Base-by-base conservation (phyloP, 2,113 vertebrate species). In the Emberiza fucata region DNA sequence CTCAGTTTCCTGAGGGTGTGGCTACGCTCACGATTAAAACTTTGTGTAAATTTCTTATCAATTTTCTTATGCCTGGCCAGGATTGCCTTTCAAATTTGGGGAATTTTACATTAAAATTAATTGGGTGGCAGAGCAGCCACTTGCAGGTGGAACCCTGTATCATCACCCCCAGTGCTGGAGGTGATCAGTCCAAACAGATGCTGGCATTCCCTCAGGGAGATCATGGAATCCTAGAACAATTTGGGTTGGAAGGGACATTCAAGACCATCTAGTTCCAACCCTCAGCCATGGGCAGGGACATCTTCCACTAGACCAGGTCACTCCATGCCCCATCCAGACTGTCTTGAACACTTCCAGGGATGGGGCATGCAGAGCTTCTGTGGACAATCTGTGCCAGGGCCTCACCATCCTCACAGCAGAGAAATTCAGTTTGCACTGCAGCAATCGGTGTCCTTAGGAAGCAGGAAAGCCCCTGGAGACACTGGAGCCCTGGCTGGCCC, bases 121-220 rank as follows among this genome's bases (percentile, higher is more conserved):
- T 3, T 22, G 18, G 27, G 50, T 44, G 56, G 29, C 65, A 78
- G 56, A 88, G 37, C 45, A 73, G 29, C 27, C 37, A 12, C 23
- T 65, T 45, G 39, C 19, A 75, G 50, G 66, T 40, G 31, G 56
- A 65, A 40, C 3, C 7, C 21, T 4, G 8, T 21, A 5, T 16
- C 2, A 3, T 39, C 19, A 15, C 6, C 33, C 54, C 25, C 3
- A 9, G 3, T 27, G 14, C 78, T 59, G 57, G n/a, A 56, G 44
- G 39, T 16, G 29, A 53, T 14, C 2, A 15, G 18, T 9, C 64
- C 12, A 25, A 64, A 53, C 19, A 70, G n/a, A 61, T 0, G 0
- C 29, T 54, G 40, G 33, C 33, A 16, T 47, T 48, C 37, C 57
- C 40, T 47, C 40, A 3, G 37, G 19, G 50, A 54, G 29, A 27